Percentiles rank a stretch among this genome's conserved stretches.
These are phyloP conservation scores for Plotosus lineatus DNA, from an alignment of 2,113 vertebrate species.

Conservation along the genomic window DNA sequence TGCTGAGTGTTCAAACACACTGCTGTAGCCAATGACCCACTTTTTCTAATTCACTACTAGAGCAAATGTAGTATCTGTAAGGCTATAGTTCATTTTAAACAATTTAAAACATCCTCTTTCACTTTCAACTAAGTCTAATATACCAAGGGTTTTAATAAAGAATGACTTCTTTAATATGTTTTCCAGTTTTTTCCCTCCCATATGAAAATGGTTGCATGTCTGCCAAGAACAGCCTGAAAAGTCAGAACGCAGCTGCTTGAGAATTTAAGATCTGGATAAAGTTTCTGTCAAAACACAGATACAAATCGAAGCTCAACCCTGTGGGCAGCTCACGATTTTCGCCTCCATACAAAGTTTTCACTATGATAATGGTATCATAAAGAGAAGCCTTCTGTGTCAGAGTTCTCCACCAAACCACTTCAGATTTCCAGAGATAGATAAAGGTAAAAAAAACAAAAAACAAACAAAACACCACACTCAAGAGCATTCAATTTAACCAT, in stretches of 20 bases:
- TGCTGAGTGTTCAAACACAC: background rate
- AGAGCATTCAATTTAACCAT: background rate
- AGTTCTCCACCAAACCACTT: background rate
- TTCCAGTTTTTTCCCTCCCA: background rate
- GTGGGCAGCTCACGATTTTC: background rate
- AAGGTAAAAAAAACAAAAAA: too few species aligned
- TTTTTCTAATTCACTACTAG: background rate
- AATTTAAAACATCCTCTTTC: background rate
- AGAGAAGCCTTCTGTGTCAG: background rate
- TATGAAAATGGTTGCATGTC: background rate
- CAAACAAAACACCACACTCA: too few species aligned
- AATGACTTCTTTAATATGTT: background rate
- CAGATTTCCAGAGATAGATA: background rate
- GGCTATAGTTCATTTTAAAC: background rate
- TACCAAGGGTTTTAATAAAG: background rate
- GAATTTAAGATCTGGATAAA: background rate
- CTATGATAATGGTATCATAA: background rate
- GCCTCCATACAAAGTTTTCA: background rate
- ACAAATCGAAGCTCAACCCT: background rate
- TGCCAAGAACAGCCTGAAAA: background rate
- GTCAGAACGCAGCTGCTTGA: background rate
- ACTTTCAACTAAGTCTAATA: background rate
- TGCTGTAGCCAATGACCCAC: background rate
- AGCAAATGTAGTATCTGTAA: slow-evolving; percentile 20
- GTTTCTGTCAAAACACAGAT: background rate